phyloP scores from a whole-genome alignment of 2,888 invertebrate genomes.

The Ennomos quercinarius region DNA sequence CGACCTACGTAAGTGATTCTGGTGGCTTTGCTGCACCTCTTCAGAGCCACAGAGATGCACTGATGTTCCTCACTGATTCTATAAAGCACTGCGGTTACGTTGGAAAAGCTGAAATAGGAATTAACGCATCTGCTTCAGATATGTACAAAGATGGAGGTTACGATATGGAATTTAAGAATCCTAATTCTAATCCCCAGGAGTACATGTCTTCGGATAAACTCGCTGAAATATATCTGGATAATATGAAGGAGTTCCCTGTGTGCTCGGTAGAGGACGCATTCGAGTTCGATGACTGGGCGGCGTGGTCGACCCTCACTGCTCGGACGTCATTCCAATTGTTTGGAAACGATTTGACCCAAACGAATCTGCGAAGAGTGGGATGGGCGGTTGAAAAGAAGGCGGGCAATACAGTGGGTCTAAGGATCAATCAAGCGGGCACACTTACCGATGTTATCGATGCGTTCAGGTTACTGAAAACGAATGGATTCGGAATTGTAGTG shows the following conservation, averaged over 20 bases:
- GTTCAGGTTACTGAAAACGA: slow-evolving; percentile 96
- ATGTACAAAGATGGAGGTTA: slow-evolving; percentile 94
- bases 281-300: slow-evolving; percentile 99
- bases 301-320: slow-evolving; percentile 92
- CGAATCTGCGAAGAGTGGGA: slow-evolving; percentile 94
- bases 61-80: slow-evolving; percentile 92
- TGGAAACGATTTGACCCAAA: slow-evolving; percentile 98
- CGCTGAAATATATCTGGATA: slow-evolving; percentile 93
- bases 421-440: slow-evolving; percentile 99
- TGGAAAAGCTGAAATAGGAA: slow-evolving; percentile 96
- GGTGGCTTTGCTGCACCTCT: slow-evolving; percentile 99
- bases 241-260: slow-evolving; percentile 95
- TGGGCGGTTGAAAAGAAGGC: slow-evolving; percentile 97
- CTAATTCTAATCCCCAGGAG: slow-evolving; percentile 92
- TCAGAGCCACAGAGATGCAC: slow-evolving; percentile 96
- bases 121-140: slow-evolving; percentile 99
- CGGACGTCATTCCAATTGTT: slow-evolving; percentile 91
- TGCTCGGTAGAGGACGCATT: slow-evolving; percentile 99
- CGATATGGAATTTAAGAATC: slow-evolving; percentile 99
- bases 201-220: slow-evolving; percentile 94
- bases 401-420: slow-evolving; percentile 96
- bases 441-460: slow-evolving; percentile 98
- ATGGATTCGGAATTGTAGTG: slow-evolving; percentile 92
- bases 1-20: slow-evolving; percentile 97
- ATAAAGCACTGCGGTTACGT: slow-evolving; percentile 97